Conservation (phyloP, 1,140 invertebrate species). For the Drosophila seguyi region DNA sequence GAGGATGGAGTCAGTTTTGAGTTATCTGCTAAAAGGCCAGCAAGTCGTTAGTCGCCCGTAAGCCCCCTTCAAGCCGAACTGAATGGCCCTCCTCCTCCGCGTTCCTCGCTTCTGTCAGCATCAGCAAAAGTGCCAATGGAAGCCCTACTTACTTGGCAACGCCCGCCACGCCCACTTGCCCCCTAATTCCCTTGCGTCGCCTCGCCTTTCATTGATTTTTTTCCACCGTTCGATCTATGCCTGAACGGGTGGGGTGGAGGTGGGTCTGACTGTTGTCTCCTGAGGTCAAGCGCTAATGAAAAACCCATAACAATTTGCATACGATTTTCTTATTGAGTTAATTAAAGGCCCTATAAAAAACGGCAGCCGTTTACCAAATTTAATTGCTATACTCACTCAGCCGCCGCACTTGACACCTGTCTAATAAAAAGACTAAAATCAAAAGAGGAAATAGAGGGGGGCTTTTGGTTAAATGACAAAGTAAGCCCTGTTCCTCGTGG, state of each 20-base stretch:
- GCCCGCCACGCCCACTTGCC: conserved; percentile 34
- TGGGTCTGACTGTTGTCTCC: conserved; percentile 46
- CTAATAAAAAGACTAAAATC: neutral
- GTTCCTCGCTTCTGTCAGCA: conserved; percentile 23
- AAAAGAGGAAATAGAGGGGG: neutral
- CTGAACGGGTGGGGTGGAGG: neutral
- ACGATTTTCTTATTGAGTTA: conserved; percentile 66
- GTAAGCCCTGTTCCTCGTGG: conserved; percentile 10
- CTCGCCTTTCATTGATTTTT: conserved; percentile 69
- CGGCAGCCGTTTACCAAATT: conserved; percentile 24
- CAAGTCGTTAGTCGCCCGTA: conserved; percentile 54
- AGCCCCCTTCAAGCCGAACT: conserved; percentile 16
- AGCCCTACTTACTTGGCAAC: conserved; percentile 75
- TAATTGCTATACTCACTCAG: conserved; percentile 31
- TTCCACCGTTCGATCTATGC: conserved; percentile 36
- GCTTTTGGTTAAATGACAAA: conserved; percentile 22
- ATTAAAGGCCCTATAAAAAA: conserved; percentile 56
- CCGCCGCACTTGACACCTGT: conserved; percentile 52
- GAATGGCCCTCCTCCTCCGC: conserved; percentile 1
- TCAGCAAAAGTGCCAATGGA: conserved; percentile 60
- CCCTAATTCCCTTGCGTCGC: neutral
- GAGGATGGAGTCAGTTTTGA: conserved; percentile 33
- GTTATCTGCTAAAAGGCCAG: conserved; percentile 56
- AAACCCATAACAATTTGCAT: conserved; percentile 68
- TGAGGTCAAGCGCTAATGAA: conserved; percentile 66